Evolutionary conservation across 2,888 invertebrate genomes (phyloP).

Genomic region (Pterostichus madidus): DNA sequence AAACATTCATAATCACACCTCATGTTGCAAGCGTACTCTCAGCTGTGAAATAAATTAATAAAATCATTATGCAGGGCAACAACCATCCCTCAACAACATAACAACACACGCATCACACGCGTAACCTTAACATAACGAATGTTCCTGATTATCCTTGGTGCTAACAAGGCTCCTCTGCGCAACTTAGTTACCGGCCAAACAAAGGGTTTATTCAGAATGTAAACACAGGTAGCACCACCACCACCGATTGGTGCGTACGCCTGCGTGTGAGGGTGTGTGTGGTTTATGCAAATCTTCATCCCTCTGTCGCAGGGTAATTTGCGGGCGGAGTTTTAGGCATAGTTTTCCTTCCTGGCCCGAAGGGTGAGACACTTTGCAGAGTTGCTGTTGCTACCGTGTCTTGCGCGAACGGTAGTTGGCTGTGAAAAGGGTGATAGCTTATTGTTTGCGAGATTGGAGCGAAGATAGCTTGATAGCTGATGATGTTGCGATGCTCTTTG

Average conservation of each 20-base stretch:
- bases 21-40: neutral
- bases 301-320: constrained; percentile 47
- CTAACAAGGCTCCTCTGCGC: constrained; percentile 54
- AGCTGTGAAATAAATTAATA: constrained; percentile 22
- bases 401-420: neutral
- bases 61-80: constrained; percentile 7
- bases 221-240: constrained; percentile 56
- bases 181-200: constrained; percentile 63
- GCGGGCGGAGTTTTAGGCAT: constrained; percentile 24
- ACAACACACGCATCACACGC: neutral
- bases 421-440: constrained; percentile 14
- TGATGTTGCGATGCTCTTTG: neutral
- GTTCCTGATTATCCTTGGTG: constrained; percentile 49
- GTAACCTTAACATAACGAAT: constrained; percentile 14
- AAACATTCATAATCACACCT: too few relatives aligned
- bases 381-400: neutral
- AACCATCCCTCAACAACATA: neutral
- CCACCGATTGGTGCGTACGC: constrained; percentile 19
- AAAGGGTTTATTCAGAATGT: constrained; percentile 60
- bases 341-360: neutral
- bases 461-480: constrained; percentile 8
- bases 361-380: constrained; percentile 3
- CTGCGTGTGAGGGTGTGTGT: constrained; percentile 3
- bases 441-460: constrained; percentile 22
- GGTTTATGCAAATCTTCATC: constrained; percentile 49